Percentiles rank a stretch among this genome's conserved stretches.
phyloP scores from a whole-genome alignment of 2,888 invertebrate genomes.

The Prenolepis imparis region DNA sequence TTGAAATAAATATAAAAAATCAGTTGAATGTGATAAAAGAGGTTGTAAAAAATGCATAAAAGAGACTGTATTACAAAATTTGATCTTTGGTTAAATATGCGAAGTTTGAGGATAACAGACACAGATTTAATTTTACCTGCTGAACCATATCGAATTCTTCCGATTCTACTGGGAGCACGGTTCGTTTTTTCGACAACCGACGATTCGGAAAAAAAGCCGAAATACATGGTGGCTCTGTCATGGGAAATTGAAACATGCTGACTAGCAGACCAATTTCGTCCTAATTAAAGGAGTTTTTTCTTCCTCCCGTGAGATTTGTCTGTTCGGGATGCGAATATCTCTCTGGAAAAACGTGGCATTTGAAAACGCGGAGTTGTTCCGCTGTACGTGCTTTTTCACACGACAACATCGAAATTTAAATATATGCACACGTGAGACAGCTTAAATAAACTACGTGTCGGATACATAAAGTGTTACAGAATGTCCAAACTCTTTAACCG shows the following conservation, averaged over 20 bases:
- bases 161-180: constrained; percentile 49
- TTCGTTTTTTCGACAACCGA: constrained; percentile 51
- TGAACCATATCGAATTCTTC: constrained; percentile 50
- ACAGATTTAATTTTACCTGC: constrained; percentile 51
- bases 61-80: constrained; percentile 22
- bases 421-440: constrained; percentile 1
- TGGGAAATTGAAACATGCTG: constrained; percentile 78
- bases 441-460: constrained; percentile 20
- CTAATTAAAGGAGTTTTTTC: constrained; percentile 75
- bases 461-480: not conserved
- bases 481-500: constrained; percentile 13
- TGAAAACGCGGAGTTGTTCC: constrained; percentile 29
- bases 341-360: constrained; percentile 27
- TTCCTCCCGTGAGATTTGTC: constrained; percentile 55
- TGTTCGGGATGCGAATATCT: constrained; percentile 41
- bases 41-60: not conserved
- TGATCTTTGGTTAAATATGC: constrained; percentile 39
- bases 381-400: constrained; percentile 22
- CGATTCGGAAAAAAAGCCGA: constrained; percentile 69
- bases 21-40: not conserved
- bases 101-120: constrained; percentile 28
- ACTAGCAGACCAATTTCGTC: constrained; percentile 66
- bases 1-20: constrained; percentile 8
- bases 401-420: constrained; percentile 36
- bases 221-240: constrained; percentile 71